Evolutionary conservation across 2,797 vertebrate species (phyloP), one percentile per base, ranked within the genome.

Genomic region (Otus scops): DNA sequence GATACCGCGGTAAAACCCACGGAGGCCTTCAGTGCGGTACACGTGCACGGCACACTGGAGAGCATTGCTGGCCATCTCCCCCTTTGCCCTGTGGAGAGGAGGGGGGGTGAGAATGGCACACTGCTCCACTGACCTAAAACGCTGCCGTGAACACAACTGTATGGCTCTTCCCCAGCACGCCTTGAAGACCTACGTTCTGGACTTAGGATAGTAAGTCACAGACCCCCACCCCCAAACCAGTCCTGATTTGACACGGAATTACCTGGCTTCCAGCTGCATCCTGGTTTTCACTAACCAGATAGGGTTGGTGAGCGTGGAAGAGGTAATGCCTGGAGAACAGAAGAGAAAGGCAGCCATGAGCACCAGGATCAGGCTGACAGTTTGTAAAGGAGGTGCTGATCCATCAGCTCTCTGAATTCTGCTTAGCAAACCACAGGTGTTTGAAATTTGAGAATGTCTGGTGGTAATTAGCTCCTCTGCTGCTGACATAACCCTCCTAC

Each of bases 241-340:
- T 65, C 80, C 51, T 32, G 11, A 39, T 71, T n/a, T 43, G n/a
- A 79, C 30, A 70, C 0, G 0, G 20, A 82, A 38, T 95, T 74
- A 97, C 97, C 97, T 97, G 85, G 80, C 91, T 89, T 98, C 94
- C 88, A 98, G 90, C 78, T 98, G 97, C 97, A 98, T 97, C 76
- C 97, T 96, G 59, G 97, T 98, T 91, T 98, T 98, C 94, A 98
- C 97, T 77, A 98, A 43, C 97, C 97, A 98, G 75, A 98, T 95
- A 41, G 97, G 97, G 61, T 97, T 97, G 73, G 97, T 97, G 48
- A 97, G 88, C 0, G 97, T 96, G 56, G 96, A 32, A 26, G 94
- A 95, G 38, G 79, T 94, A 63, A 97, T 13, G 21, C 97, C 97
- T 97, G 65, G 18, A 74, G 41, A 88, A 67, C 12, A 94, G 86